Evolutionary conservation across 2,797 vertebrate species (phyloP), one percentile per base, ranked within the genome.

Genomic region (Cichlasoma orientale): DNA sequence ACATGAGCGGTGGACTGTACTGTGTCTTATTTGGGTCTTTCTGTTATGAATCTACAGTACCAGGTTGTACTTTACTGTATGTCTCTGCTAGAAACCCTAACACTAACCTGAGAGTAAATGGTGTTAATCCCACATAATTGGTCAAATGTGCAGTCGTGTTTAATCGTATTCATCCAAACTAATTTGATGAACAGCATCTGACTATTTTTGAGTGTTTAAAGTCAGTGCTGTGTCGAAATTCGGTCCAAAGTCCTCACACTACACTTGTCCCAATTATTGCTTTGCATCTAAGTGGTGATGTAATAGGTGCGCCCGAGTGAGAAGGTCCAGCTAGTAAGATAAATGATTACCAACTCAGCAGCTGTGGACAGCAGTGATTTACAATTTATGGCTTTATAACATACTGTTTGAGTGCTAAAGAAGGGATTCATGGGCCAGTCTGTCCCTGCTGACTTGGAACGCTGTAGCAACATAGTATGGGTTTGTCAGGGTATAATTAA

Each of bases 211-310:
- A 50, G 16, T 47, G 25, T 71, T 57, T 27, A 13, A 19, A 77
- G 31, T 70, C 38, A 61, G 16, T 3, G 1, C 29, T 70, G 3
- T 88, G 78, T 80, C 57, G 70, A 83, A 86, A 38, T 80, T 85
- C 18, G 21, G 80, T 89, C 79, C 82, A 91, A 94, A 93, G 92
- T 93, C 87, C 82, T 82, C 57, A 61, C 23, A 12, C 56, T 52
- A 47, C 33, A 50, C 38, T 58, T 79, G 78, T 81, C 58, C 66
- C 59, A 78, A 78, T 74, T 78, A 29, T 78, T 4, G 11, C 50
- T 72, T 59, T 77, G 70, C 38, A 21, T 79, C 52, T 56, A 36
- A 50, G 55, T 16, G 75, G 76, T 91, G 82, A 92, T 82, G 78
- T 88, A 89, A 94, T 70, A 25, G 66, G 23, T 56, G 59, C 25